A percentile compares a stretch with the other conserved stretches of the same genome.
Evolutionary conservation across 2,888 invertebrate genomes (phyloP).

Genomic region (Latrodectus elegans): DNA sequence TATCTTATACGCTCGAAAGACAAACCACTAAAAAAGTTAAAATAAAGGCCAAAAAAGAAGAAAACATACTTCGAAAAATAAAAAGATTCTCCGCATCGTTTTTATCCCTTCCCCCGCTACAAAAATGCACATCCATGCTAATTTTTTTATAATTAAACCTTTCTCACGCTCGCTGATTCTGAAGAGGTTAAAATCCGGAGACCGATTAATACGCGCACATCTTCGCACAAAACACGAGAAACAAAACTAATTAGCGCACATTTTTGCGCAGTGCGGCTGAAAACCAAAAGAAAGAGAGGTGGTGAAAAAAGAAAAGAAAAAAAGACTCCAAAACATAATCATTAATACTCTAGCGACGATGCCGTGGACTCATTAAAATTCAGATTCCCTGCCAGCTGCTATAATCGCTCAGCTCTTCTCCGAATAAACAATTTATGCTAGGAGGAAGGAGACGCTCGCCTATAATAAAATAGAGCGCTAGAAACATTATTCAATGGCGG

Average conservation of each 20-base stretch:
- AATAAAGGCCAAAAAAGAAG: no score
- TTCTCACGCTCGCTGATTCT: constrained; percentile 3
- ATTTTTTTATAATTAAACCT: constrained; percentile 5
- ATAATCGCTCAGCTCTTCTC: constrained; percentile 20
- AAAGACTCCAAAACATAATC: constrained; percentile 32
- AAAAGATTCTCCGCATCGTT: no score
- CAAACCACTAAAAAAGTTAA: no score
- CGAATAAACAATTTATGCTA: constrained; percentile 48
- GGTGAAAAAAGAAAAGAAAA: background rate
- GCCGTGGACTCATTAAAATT: constrained; percentile 40
- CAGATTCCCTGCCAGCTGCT: constrained; percentile 22
- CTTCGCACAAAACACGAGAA: background rate
- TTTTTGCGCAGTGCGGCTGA: background rate
- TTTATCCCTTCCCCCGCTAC: no score
- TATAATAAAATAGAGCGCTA: constrained; percentile 38
- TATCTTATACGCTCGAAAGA: no score
- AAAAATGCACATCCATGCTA: background rate
- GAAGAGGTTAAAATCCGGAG: background rate
- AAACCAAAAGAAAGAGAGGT: background rate
- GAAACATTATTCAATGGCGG: constrained; percentile 44
- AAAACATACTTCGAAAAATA: no score
- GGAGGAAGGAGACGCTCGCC: constrained; percentile 7
- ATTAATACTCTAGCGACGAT: constrained; percentile 5
- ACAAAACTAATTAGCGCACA: constrained; percentile 33
- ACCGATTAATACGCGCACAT: constrained; percentile 5